Evolutionary conservation across 2,113 vertebrate species (phyloP), one percentile per base, ranked within the genome.

Genomic region (Pygoscelis adeliae): DNA sequence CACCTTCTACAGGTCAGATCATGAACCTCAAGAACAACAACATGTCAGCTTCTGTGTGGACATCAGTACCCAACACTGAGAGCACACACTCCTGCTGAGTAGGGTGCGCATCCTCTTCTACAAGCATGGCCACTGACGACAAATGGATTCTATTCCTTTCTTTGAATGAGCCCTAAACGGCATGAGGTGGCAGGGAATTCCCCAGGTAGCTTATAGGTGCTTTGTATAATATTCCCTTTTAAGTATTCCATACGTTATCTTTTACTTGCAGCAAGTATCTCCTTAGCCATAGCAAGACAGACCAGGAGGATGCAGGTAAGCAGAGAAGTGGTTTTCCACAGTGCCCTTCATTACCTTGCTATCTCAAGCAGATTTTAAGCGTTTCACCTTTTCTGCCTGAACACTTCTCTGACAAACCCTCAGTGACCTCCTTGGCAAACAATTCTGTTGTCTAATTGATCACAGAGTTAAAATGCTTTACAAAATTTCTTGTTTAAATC

Each of bases 1-100:
- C 12, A 67, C 36, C 15, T 89, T 34, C 55, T 59, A 58, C 22
- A 40, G 22, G 46, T 53, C 62, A 58, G 58, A 50, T 55, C 38
- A 47, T 1, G 15, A 44, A 55, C n/a, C 40, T 36, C 7, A 38
- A 30, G 23, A 84, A 34, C 7, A 83, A 47, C 15, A 62, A 44
- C 17, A 10, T 6, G 5, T 44, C 40, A 63, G 17, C 42, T 85
- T 84, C 58, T 52, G 10, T 12, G 21, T 7, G 20, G 66, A 66
- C 44, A 59, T 66, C 38, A 47, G 34, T 32, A 67, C 21, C 49
- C 76, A 46, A 13, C 11, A 12, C 34, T 11, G 44, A 44, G n/a
- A 79, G 44, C 12, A 56, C 30, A 46, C 4, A 5, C 27, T 62
- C 34, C 11, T 1, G 0, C 13, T 5, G 2, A 52, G 59, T 5